Percentiles rank a stretch among this genome's conserved stretches.
These are phyloP conservation scores for Gryllus longicercus DNA, from an alignment of 2,888 invertebrate species.

Conservation along the genomic window DNA sequence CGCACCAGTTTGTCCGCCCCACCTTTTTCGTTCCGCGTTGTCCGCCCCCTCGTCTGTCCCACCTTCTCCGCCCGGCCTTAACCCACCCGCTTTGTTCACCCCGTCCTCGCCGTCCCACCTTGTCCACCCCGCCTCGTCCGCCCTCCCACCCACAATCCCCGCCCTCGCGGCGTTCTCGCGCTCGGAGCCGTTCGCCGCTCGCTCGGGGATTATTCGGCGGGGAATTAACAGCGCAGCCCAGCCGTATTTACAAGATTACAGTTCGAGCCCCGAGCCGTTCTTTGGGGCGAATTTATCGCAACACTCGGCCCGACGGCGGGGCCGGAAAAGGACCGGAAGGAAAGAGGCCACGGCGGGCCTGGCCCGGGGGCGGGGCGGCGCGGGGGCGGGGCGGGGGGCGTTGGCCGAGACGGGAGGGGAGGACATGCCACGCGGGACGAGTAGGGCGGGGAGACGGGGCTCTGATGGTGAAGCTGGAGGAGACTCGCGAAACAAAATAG, in stretches of 20 bases:
- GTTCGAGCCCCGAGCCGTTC: conserved; percentile 17
- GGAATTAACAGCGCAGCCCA: background rate
- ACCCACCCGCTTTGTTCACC: background rate
- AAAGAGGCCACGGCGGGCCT: background rate
- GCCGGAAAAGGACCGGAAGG: background rate
- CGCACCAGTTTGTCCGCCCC: background rate
- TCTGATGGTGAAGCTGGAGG: no score
- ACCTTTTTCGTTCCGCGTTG: no score
- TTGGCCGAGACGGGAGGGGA: background rate
- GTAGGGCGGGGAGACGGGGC: no score
- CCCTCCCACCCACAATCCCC: no score
- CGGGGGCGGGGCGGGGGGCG: background rate
- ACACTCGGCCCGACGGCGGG: background rate
- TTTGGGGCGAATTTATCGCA: conserved; percentile 9
- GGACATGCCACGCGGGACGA: no score
- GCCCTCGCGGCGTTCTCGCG: background rate
- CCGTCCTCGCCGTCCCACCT: background rate
- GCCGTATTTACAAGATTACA: conserved; percentile 8
- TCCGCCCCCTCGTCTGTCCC: no score
- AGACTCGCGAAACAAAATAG: no score
- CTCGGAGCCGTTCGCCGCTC: background rate
- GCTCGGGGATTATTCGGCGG: conserved; percentile 17
- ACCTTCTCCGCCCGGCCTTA: no score
- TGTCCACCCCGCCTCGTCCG: background rate
- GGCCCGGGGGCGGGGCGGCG: background rate